phyloP scores from a whole-genome alignment of 2,113 vertebrate species.

The Callipepla squamata region DNA sequence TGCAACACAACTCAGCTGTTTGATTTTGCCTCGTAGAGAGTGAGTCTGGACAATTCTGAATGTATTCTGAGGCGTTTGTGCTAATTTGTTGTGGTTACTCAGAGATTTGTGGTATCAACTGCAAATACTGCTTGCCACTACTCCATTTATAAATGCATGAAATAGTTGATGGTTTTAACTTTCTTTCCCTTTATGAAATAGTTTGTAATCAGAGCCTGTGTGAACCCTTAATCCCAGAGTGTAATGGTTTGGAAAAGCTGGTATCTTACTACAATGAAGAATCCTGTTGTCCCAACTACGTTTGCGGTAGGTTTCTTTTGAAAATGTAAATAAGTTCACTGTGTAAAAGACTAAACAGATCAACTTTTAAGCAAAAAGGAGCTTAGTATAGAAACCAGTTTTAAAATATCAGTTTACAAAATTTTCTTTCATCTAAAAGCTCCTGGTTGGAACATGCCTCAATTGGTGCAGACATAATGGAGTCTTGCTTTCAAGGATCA shows the following conservation, averaged over 20 bases:
- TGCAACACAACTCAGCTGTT: not conserved
- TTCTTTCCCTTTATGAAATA: slow-evolving; percentile 60
- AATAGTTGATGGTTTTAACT: not conserved
- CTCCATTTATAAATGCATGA: not conserved
- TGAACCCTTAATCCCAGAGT: slow-evolving; percentile 80
- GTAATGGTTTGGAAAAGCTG: slow-evolving; percentile 86
- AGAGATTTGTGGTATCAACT: not conserved
- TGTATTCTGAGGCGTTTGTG: not conserved
- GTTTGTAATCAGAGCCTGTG: slow-evolving; percentile 96
- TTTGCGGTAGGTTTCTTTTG: slow-evolving; percentile 84
- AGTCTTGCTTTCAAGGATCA: fast-evolving
- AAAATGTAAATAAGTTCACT: not conserved
- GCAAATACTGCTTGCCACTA: not conserved
- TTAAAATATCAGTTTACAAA: not conserved
- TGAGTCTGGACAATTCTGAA: not conserved
- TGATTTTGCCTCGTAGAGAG: not conserved
- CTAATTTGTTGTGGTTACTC: not conserved
- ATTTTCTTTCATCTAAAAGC: not conserved
- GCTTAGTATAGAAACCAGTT: not conserved
- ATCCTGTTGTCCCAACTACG: slow-evolving; percentile 91
- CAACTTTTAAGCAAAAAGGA: not conserved
- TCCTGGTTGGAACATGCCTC: not conserved
- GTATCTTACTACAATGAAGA: slow-evolving; percentile 88
- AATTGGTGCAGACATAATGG: not conserved
- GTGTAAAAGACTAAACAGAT: not conserved